Evolutionary conservation across 2,797 vertebrate species (phyloP).

Genomic region (Distichodus sexfasciatus): DNA sequence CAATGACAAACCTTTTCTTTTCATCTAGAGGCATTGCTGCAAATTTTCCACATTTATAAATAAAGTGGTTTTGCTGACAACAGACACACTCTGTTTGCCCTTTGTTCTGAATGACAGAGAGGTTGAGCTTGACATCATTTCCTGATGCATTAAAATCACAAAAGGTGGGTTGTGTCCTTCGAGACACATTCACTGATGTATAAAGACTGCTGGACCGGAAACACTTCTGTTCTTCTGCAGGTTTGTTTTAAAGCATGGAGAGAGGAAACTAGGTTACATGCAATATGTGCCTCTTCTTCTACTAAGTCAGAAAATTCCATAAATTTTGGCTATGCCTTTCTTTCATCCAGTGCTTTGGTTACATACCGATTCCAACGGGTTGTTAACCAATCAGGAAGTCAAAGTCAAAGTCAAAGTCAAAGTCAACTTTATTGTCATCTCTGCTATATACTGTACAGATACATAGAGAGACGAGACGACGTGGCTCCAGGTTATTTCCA

Average conservation of each 20-base stretch:
- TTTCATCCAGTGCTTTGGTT: constrained; percentile 11
- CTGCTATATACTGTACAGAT: no score
- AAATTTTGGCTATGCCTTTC: neutral
- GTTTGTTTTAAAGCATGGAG: constrained; percentile 17
- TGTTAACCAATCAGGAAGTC: constrained; percentile 34
- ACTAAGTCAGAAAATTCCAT: neutral
- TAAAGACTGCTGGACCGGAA: neutral
- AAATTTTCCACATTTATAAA: constrained; percentile 40
- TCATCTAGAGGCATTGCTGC: constrained; percentile 23
- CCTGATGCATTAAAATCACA: neutral
- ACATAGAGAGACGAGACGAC: no score
- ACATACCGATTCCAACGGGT: constrained; percentile 28
- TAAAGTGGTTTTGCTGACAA: constrained; percentile 37
- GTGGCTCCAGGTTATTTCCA: no score
- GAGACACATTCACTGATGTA: neutral
- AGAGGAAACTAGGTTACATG: constrained; percentile 34
- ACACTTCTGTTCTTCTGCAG: constrained; percentile 11
- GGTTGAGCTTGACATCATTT: no score
- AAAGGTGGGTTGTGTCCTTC: neutral
- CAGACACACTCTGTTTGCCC: constrained; percentile 24
- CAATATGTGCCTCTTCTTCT: neutral
- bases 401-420: no score
- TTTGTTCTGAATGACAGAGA: constrained; percentile 5
- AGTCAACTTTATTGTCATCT: no score
- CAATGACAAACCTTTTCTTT: constrained; percentile 21